Conservation (phyloP, 53 echinoderm and acorn worm genomes). For the Crossaster papposus region DNA sequence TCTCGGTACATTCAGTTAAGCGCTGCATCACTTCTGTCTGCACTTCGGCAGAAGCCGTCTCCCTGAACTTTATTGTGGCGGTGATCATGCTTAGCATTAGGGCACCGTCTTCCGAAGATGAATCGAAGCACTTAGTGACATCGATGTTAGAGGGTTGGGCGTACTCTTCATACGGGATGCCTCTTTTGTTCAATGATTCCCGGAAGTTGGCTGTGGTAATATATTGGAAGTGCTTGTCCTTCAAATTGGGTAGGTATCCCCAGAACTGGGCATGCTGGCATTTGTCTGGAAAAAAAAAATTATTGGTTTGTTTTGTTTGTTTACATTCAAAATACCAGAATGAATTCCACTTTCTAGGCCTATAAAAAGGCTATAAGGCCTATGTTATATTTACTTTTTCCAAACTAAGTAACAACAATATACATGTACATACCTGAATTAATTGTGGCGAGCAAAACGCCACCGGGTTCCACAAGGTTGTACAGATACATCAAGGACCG, state of each 20-base stretch:
- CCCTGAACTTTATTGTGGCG: not conserved
- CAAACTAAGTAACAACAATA: not conserved
- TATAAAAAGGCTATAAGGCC: too few relatives aligned
- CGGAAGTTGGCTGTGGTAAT: not conserved
- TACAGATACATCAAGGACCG: slow-evolving; percentile 62
- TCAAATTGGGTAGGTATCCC: not conserved
- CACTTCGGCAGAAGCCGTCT: not conserved
- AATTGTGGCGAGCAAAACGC: slow-evolving; percentile 53
- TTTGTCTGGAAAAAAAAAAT: not conserved
- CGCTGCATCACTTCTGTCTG: not conserved
- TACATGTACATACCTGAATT: slow-evolving; percentile 58
- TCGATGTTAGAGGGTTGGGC: not conserved
- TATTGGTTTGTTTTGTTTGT: not conserved
- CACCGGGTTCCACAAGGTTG: slow-evolving; percentile 67
- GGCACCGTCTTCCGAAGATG: not conserved
- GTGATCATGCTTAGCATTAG: not conserved
- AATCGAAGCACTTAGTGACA: not conserved
- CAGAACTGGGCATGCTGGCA: not conserved
- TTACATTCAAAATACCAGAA: not conserved
- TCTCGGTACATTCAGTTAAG: not conserved
- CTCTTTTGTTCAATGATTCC: not conserved
- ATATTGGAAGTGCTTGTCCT: not conserved
- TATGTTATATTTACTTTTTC: too few relatives aligned
- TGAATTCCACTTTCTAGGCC: too few relatives aligned
- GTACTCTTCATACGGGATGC: not conserved